Evolutionary conservation across 2,113 vertebrate genomes (phyloP), one percentile per base, ranked within the genome.

Genomic region (Lamprologus sp.): DNA sequence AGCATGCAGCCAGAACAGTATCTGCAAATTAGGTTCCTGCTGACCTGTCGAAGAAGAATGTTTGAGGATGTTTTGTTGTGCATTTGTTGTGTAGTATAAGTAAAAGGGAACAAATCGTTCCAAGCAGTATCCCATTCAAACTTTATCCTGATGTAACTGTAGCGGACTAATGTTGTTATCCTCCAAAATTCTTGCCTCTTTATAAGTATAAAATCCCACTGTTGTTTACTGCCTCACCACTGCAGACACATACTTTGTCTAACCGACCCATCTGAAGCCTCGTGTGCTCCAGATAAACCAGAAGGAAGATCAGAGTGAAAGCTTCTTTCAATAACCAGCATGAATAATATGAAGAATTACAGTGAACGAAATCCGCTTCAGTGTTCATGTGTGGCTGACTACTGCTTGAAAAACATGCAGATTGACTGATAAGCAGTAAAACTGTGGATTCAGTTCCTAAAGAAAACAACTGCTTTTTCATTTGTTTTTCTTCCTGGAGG

Each of bases 401-500:
- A 31, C 40, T 60, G 79, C 21, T 81, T 60, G 5, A 42, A n/a
- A 28, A 81, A 65, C 35, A 42, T 47, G 26, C 26, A 82, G 40
- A 47, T 35, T 81, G 82, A 86, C 40, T 15, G 31, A 42, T 58
- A 51, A 53, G 11, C 31, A 49, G 11, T 31, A 5, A 79, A 5
- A 85, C 9, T 37, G 15, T 80, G 33, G 37, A 83, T 56, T 53
- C 10, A 42, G 15, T 28, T 58, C 21, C 28, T 23, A 58, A 58
- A 83, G 12, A 89, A 83, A 85, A 75, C 15, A 85, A 70, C 26
- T 84, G 42, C 10, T 21, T 58, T 60, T 60, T 81, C 5, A 68
- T 89, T 53, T 88, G 84, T 73, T 89, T 85, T 79, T 90, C 33
- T 88, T 53, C 14, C 31, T 14, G 5, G 3, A 96, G 96, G 88